Evolutionary conservation across 2,797 vertebrate genomes (phyloP), one percentile per base, ranked within the genome.

Genomic region (Neosilurus hyrtlii): DNA sequence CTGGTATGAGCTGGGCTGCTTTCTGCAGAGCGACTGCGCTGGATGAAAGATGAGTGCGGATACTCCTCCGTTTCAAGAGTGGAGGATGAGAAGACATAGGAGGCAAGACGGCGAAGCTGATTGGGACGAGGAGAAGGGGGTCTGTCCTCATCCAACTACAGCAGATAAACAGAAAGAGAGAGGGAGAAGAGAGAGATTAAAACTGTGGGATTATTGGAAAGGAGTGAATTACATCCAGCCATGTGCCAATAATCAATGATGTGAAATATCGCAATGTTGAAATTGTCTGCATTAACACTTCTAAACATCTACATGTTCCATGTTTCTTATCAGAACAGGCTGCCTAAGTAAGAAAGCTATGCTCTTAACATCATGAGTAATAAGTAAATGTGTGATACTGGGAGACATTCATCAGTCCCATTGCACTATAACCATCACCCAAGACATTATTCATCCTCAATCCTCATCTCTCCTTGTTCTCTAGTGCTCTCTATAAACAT

Each of bases 51-150:
- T 73, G 94, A 93, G 91, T 98, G 97, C 80, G 98, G 98, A 89
- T 99, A 98, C 90, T 97, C 97, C 93, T 99, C 98, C 37, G 97
- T 98, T 95, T 99, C 98, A 95, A 99, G 92, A 81, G 97, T 97
- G 92, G 97, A 97, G 91, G 98, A 98, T 89, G 97, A 99, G 95
- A 99, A 99, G 92, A 99, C 96, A 90, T 98, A 99, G 93, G 97
- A 99, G 89, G 97, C 97, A 94, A 99, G 95, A 95, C 98, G 96
- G 94, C 97, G 95, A 90, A 99, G 95, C 94, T 98, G 98, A 94
- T 97, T 99, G 26, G 26, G 67, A 68, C 35, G 37, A 49, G 37
- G 67, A 68, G 67, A 68, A 0, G 18, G 67, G 37, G 67, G 67
- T 91, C 96, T 93, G 89, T 98, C 96, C 90, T 98, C 96, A 88